phyloP scores from a whole-genome alignment of 2,113 vertebrate genomes.

The Cyprinodon tularosa region DNA sequence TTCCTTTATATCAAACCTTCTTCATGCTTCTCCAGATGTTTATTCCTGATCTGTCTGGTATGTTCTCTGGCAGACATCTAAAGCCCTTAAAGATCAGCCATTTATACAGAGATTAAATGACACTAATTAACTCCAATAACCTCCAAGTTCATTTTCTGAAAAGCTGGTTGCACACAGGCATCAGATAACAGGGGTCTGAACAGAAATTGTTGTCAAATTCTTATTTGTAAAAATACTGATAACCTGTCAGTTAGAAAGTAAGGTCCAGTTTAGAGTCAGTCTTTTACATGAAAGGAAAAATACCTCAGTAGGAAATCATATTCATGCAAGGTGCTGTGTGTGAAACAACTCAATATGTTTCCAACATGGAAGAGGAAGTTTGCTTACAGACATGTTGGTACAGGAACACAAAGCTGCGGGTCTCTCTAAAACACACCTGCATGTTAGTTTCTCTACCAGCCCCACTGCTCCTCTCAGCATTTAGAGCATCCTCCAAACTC shows the following conservation, averaged over 20 bases:
- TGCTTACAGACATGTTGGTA: slow-evolving; percentile 34
- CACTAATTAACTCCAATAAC: neutral
- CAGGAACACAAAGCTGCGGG: slow-evolving; percentile 13
- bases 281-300: neutral
- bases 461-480: slow-evolving; percentile 79
- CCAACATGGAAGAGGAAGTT: neutral
- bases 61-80: neutral
- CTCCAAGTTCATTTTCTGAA: neutral
- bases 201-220: neutral
- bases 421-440: slow-evolving; percentile 68
- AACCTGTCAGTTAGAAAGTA: neutral
- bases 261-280: no score
- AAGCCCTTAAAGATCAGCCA: neutral
- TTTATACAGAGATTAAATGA: neutral
- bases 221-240: neutral
- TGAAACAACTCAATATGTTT: neutral
- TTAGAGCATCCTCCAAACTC: slow-evolving; percentile 82
- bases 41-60: neutral
- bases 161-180: neutral
- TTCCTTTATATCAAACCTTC: neutral
- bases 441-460: slow-evolving; percentile 79
- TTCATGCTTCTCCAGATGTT: neutral
- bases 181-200: no score
- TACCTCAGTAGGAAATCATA: neutral
- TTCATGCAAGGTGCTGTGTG: neutral